Evolutionary conservation across 2,797 vertebrate genomes (phyloP), one percentile per base, ranked within the genome.

Genomic region (Mycteria americana): DNA sequence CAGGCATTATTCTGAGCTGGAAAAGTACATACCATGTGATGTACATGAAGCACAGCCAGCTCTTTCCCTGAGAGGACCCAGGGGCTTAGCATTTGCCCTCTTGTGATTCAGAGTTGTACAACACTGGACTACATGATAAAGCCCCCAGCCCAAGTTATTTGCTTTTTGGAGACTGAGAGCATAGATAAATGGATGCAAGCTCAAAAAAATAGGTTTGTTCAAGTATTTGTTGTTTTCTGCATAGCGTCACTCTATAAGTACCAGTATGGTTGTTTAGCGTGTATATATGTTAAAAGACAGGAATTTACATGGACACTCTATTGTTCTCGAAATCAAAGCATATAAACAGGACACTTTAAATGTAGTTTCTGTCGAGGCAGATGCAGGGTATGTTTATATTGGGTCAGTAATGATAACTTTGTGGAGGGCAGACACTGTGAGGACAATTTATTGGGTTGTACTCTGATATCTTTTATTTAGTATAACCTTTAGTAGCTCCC

Each of bases 141-240:
- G 30, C 3, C 45, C 10, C 23, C 21, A 51, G 45, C 4, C 13
- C 16, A 10, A 1, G 1, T 2, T 2, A 45, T 39, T 87, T 54
- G 7, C 5, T 39, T 91, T 87, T 70, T 73, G 46, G 46, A 77
- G 70, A 23, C 15, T 35, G 18, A 25, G 19, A 82, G 15, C 35
- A 35, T 10, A 77, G 39, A 89, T 9, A 69, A 85, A 83, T 81
- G 16, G 11, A 57, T 17, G 7, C 4, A 84, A 28, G n/a, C n/a
- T 76, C 16, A 39, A 37, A 83, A 76, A 74, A 51, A 27, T 2
- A 18, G 2, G 2, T 37, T 57, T 41, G 2, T 57, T 69, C 30
- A 41, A 19, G 10, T 59, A 23, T 41, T 85, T 68, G 13, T 81
- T 89, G 10, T 54, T 92, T 92, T 69, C 22, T 88, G 31, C 23